phyloP scores from a whole-genome alignment of 2,797 vertebrate species.

The Sylvia borin region DNA sequence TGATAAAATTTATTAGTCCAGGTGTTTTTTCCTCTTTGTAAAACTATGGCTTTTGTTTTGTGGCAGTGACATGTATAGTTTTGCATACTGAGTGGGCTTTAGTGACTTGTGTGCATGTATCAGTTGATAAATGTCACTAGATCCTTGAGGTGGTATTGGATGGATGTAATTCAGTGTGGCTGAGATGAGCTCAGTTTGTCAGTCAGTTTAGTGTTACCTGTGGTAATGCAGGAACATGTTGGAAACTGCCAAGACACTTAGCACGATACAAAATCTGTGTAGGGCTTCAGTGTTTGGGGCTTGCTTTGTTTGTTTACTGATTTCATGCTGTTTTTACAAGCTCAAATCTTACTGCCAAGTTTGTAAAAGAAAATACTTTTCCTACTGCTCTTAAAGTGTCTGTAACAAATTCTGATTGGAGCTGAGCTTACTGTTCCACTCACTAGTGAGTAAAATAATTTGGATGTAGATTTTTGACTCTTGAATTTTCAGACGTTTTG shows the following conservation, averaged over 20 bases:
- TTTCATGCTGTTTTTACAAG: not conserved
- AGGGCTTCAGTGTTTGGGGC: not conserved
- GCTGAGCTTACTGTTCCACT: not conserved
- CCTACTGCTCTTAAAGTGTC: not conserved
- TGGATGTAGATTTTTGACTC: not conserved
- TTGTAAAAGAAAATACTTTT: not conserved
- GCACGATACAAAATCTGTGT: not conserved
- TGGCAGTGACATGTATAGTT: not conserved
- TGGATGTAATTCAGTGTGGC: not conserved
- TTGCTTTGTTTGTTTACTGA: not conserved
- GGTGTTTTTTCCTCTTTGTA: not conserved
- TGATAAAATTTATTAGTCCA: not conserved
- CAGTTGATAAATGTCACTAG: not conserved
- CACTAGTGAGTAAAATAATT: not conserved
- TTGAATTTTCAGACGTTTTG: not conserved
- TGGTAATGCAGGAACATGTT: not conserved
- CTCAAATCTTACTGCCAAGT: not conserved
- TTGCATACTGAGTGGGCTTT: not conserved
- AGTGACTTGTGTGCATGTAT: not conserved
- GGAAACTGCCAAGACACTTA: not conserved
- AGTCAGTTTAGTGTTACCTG: not conserved
- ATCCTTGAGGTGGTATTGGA: not conserved
- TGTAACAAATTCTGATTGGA: not conserved
- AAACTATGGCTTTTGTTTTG: not conserved
- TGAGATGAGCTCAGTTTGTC: not conserved